Evolutionary conservation across 2,888 invertebrate species (phyloP).

Genomic region (Tuta absoluta): DNA sequence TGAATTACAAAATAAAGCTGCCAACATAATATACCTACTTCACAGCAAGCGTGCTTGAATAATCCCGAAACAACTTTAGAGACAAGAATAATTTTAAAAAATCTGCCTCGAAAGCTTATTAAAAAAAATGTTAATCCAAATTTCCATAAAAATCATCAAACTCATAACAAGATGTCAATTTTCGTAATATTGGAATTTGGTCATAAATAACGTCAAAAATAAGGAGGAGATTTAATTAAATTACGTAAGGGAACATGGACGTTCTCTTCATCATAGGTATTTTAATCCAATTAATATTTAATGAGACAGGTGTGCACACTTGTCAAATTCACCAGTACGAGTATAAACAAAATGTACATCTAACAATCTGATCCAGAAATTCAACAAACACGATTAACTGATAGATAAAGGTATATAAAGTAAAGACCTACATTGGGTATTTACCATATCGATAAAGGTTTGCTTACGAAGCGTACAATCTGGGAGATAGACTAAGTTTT

Average conservation of each 20-base stretch:
- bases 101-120: conserved; percentile 25
- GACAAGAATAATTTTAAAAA: not conserved
- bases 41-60: no score
- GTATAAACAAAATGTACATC: no score
- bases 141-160: conserved; percentile 47
- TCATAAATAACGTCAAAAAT: conserved; percentile 30
- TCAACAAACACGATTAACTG: no score
- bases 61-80: not conserved
- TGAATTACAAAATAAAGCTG: no score
- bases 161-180: conserved; percentile 44
- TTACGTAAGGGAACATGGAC: not conserved
- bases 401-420: not conserved
- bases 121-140: conserved; percentile 35
- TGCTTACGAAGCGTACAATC: not conserved
- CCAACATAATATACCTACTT: no score
- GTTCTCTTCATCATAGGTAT: conserved; percentile 2
- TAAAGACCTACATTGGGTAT: not conserved
- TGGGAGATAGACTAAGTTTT: not conserved
- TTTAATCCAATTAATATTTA: conserved; percentile 5
- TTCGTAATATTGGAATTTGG: conserved; percentile 39
- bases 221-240: conserved; percentile 5
- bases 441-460: not conserved
- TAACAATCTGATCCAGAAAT: no score
- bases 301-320: not conserved
- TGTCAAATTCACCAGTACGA: not conserved